phyloP scores from a whole-genome alignment of 2,113 vertebrate genomes.

The Drymodes brunneopygia region DNA sequence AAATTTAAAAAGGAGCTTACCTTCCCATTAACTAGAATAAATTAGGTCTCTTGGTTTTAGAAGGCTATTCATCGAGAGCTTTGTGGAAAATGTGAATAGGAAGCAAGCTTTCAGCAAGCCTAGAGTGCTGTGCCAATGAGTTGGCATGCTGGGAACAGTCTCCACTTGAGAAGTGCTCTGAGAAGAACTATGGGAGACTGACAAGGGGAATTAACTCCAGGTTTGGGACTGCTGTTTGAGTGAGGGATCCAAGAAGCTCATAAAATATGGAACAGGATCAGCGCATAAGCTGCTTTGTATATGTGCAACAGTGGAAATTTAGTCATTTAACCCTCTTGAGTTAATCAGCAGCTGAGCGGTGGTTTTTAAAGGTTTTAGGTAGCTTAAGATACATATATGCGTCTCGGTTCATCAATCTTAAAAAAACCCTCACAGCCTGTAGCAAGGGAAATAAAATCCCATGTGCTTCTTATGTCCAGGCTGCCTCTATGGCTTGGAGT shows the following conservation, averaged over 20 bases:
- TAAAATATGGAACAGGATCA: constrained; percentile 61
- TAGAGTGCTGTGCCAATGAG: background rate
- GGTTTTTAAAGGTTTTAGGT: constrained; percentile 29
- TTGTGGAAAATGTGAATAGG: constrained; percentile 1
- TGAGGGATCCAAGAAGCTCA: constrained; percentile 28
- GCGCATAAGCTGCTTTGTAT: constrained; percentile 40
- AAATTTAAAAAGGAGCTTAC: background rate
- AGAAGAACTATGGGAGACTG: constrained; percentile 4
- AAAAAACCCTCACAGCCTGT: background rate
- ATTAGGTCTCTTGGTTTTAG: background rate
- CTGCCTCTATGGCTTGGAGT: background rate
- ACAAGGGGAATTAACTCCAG: constrained; percentile 22
- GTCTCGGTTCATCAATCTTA: background rate
- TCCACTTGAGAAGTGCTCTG: background rate
- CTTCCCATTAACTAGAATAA: background rate
- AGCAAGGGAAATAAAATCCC: constrained; percentile 11
- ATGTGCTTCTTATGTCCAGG: background rate
- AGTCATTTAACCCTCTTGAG: constrained; percentile 41
- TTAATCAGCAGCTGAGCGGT: constrained; percentile 48
- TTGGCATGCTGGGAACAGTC: background rate
- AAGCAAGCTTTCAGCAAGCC: background rate
- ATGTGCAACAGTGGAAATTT: constrained; percentile 45
- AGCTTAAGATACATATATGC: constrained; percentile 18
- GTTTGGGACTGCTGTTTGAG: background rate
- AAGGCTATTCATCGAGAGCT: background rate